Evolutionary conservation across 2,113 vertebrate genomes (phyloP).

Genomic region (Cygnus buccinator): DNA sequence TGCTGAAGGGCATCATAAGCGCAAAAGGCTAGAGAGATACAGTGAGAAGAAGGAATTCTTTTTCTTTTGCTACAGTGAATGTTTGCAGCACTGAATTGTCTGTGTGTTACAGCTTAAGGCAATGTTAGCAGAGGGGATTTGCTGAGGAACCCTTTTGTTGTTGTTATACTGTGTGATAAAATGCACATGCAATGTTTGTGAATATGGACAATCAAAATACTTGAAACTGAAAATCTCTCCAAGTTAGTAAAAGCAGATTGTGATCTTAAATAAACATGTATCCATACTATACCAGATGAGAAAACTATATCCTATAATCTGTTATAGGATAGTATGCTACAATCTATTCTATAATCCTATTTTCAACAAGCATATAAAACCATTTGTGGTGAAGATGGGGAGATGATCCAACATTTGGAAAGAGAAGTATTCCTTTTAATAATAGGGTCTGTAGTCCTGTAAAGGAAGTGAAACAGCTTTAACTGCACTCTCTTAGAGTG

Average conservation of each 20-base stretch:
- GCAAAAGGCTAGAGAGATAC: background rate
- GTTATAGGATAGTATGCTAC: no score
- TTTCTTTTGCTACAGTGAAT: background rate
- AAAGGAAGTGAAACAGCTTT: background rate
- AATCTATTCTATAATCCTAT: no score
- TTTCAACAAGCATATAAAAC: background rate
- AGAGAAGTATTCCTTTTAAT: background rate
- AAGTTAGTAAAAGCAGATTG: background rate
- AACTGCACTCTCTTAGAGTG: background rate
- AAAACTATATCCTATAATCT: background rate
- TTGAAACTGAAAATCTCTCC: background rate
- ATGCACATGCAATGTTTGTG: background rate
- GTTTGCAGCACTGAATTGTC: background rate
- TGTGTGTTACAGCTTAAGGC: background rate
- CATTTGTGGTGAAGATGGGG: background rate
- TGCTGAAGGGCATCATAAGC: constrained; percentile 79
- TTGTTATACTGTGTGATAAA: background rate
- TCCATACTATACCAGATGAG: background rate
- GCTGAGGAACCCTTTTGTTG: background rate
- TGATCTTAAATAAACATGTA: background rate
- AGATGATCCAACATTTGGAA: background rate
- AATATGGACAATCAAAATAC: background rate
- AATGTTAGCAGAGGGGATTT: background rate
- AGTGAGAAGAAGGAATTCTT: background rate
- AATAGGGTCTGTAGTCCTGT: background rate